Conservation (phyloP, 2,888 invertebrate genomes). For the Oligia latruncula region DNA sequence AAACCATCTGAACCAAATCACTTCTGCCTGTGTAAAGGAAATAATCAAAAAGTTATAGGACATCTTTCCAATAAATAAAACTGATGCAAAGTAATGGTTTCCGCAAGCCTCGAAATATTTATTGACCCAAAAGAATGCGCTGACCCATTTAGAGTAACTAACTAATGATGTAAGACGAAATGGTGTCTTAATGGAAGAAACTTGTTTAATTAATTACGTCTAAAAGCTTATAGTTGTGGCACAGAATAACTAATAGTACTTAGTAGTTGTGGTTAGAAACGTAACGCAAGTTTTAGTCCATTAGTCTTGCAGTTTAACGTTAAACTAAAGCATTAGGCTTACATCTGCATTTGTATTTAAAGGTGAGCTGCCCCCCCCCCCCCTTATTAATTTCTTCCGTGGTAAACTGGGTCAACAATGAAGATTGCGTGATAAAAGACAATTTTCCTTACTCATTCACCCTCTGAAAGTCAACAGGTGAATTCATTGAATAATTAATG, state of each 20-base stretch:
- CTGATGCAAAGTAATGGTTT: slow-evolving; percentile 19
- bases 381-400: slow-evolving; percentile 51
- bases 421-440: slow-evolving; percentile 77
- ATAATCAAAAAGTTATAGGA: neutral
- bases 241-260: too few species aligned
- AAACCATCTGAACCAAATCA: neutral
- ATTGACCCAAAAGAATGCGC: slow-evolving; percentile 55
- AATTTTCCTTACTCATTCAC: slow-evolving; percentile 72
- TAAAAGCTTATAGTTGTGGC: slow-evolving; percentile 48
- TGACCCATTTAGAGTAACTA: slow-evolving; percentile 47
- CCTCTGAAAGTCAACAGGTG: slow-evolving; percentile 82
- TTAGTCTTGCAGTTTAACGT: slow-evolving; percentile 35
- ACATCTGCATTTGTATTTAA: slow-evolving; percentile 34
- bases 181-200: slow-evolving; percentile 55
- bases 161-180: slow-evolving; percentile 52
- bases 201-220: slow-evolving; percentile 58
- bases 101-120: slow-evolving; percentile 35
- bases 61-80: slow-evolving; percentile 14
- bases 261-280: slow-evolving; percentile 25
- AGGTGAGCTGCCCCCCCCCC: slow-evolving; percentile 29
- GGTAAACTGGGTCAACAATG: slow-evolving; percentile 70
- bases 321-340: slow-evolving; percentile 22
- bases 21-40: neutral
- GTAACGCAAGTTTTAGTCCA: slow-evolving; percentile 22
- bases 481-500: slow-evolving; percentile 82